A percentile compares a stretch with the other conserved stretches of the same genome.
Evolutionary conservation across 2,113 vertebrate genomes (phyloP).

Genomic region (Pimephales promelas): DNA sequence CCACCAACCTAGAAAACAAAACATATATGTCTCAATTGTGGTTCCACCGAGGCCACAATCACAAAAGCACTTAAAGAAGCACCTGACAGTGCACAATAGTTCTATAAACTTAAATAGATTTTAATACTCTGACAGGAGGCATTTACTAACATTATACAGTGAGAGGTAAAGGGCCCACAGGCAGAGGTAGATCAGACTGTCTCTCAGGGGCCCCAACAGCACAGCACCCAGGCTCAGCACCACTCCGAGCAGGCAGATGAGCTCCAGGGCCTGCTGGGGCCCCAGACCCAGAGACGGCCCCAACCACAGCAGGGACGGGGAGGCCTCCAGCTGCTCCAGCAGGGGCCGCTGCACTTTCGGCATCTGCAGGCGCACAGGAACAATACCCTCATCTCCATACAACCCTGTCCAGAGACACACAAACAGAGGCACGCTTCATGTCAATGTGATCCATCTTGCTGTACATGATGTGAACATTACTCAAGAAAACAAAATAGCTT

Average conservation of each 20-base stretch:
- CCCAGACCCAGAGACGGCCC: constrained; percentile 73
- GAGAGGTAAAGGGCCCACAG: constrained; percentile 79
- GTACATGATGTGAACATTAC: not conserved
- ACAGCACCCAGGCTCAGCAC: constrained; percentile 71
- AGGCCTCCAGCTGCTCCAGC: constrained; percentile 74
- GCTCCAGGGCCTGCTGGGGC: constrained; percentile 79
- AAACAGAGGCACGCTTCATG: not conserved
- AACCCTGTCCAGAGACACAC: constrained; percentile 71
- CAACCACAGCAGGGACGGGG: constrained; percentile 80
- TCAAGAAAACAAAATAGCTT: not conserved
- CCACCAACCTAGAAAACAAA: constrained; percentile 79
- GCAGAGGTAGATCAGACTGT: constrained; percentile 73
- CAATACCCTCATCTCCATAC: constrained; percentile 78
- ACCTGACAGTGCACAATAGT: not conserved
- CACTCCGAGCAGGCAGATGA: constrained; percentile 77
- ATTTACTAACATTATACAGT: constrained; percentile 68
- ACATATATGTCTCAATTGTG: not conserved
- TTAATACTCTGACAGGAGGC: not conserved
- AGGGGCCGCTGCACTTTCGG: constrained; percentile 66
- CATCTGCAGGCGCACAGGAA: constrained; percentile 73
- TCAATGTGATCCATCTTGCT: not conserved
- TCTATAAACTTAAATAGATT: not conserved
- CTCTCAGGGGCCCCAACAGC: constrained; percentile 66
- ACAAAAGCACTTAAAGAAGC: not conserved
- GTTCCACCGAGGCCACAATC: not conserved